Percentiles rank a stretch among this genome's conserved stretches.
phyloP scores from a whole-genome alignment of 2,797 vertebrate species.

The Falco rusticolus region DNA sequence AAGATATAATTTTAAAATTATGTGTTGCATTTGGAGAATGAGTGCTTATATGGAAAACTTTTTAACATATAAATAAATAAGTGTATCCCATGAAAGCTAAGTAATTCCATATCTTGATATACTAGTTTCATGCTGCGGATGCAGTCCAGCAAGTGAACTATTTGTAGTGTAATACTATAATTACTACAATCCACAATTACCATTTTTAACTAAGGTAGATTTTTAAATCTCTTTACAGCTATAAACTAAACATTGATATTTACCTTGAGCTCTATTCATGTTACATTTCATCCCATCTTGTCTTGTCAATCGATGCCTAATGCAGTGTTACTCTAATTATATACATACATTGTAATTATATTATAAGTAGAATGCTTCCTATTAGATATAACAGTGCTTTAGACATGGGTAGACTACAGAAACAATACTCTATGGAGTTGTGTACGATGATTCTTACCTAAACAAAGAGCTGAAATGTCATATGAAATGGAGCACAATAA shows the following conservation, averaged over 20 bases:
- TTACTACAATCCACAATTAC: neutral
- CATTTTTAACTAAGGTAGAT: neutral
- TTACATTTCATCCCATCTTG: neutral
- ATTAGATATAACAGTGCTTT: neutral
- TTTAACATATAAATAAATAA: neutral
- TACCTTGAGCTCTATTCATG: slow-evolving; percentile 10
- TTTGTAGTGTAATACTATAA: neutral
- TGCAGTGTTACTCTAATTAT: slow-evolving; percentile 10
- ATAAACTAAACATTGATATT: slow-evolving; percentile 11
- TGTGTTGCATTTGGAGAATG: neutral
- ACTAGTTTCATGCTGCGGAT: neutral
- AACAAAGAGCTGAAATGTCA: slow-evolving; percentile 31
- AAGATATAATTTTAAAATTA: neutral
- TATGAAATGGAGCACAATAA: neutral
- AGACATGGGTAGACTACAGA: slow-evolving; percentile 16
- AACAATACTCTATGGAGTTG: neutral
- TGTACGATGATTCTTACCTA: slow-evolving; percentile 12
- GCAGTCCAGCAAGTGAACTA: neutral
- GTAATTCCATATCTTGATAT: neutral
- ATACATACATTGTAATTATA: slow-evolving; percentile 1
- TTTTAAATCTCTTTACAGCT: neutral
- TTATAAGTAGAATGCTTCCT: neutral
- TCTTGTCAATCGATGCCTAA: slow-evolving; percentile 43
- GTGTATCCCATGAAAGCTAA: neutral
- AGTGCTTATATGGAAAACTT: neutral